Evolutionary conservation across 1,140 invertebrate genomes (phyloP).

Genomic region (Zaprionus vittiger): DNA sequence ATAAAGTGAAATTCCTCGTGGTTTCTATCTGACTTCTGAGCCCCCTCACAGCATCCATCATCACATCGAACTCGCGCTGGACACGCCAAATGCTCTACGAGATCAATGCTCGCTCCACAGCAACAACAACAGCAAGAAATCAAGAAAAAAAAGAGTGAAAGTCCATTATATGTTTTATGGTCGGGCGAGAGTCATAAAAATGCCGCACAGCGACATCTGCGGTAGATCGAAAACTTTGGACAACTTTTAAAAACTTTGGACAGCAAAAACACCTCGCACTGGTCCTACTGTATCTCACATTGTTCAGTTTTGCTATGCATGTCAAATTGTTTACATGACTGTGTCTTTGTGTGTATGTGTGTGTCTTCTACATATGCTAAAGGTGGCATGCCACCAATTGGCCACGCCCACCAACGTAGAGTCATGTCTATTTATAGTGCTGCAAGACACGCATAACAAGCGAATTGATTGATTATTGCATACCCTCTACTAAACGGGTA

Average conservation of each 20-base stretch:
- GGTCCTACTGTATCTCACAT: slow-evolving; percentile 22
- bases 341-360: not conserved
- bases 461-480: slow-evolving; percentile 8
- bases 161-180: slow-evolving; percentile 74
- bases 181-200: slow-evolving; percentile 49
- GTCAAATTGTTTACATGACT: slow-evolving; percentile 55
- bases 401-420: slow-evolving; percentile 37
- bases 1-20: slow-evolving; percentile 66
- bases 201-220: slow-evolving; percentile 47
- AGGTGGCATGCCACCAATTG: slow-evolving; percentile 46
- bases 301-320: slow-evolving; percentile 38
- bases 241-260: slow-evolving; percentile 13
- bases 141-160: slow-evolving; percentile 67
- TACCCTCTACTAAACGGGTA: not conserved
- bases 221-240: slow-evolving; percentile 33
- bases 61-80: slow-evolving; percentile 21
- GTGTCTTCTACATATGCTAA: slow-evolving; percentile 24
- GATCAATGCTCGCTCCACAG: slow-evolving; percentile 61
- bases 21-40: slow-evolving; percentile 41
- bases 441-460: not conserved
- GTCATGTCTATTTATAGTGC: slow-evolving; percentile 34
- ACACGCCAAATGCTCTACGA: slow-evolving; percentile 58
- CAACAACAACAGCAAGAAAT: slow-evolving; percentile 11
- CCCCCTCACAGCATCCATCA: slow-evolving; percentile 41
- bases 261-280: slow-evolving; percentile 25